phyloP scores from a whole-genome alignment of 1,140 invertebrate genomes.

The Polypedilum pembai region DNA sequence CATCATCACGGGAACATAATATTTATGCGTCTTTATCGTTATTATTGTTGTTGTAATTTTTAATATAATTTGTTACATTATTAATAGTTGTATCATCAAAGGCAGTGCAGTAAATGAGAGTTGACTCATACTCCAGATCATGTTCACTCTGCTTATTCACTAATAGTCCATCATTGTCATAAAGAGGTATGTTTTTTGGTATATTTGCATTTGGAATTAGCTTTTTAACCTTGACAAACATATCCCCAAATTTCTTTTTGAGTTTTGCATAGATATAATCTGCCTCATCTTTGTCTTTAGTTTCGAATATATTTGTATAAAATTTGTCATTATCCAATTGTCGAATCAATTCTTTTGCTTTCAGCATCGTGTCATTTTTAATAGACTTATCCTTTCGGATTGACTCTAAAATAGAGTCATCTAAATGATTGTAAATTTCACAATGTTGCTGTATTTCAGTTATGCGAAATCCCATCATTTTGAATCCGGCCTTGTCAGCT shows the following conservation, averaged over 20 bases:
- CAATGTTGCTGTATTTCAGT: not conserved
- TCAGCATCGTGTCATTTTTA: not conserved
- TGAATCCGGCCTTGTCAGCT: not conserved
- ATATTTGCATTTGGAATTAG: not conserved
- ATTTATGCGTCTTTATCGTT: no score
- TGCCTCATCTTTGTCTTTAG: not conserved
- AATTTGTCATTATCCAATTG: not conserved
- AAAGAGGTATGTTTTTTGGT: not conserved
- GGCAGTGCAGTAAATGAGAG: slow-evolving; percentile 25
- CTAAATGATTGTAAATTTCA: not conserved
- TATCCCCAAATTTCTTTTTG: not conserved
- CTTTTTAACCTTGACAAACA: not conserved
- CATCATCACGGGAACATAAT: no score
- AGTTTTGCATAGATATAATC: not conserved
- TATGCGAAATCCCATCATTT: not conserved
- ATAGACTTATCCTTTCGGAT: not conserved
- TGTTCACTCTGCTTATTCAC: slow-evolving; percentile 32
- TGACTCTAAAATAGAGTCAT: slow-evolving; percentile 4
- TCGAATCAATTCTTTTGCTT: not conserved
- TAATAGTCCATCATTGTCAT: not conserved
- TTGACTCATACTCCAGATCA: slow-evolving; percentile 30
- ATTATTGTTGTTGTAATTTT: not conserved
- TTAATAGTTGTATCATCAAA: not conserved
- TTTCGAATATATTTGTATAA: not conserved
- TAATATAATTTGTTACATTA: not conserved